A percentile compares a stretch with the other conserved stretches of the same genome.
phyloP scores from a whole-genome alignment of 1,140 invertebrate genomes.

The Lasioglossum albipes region DNA sequence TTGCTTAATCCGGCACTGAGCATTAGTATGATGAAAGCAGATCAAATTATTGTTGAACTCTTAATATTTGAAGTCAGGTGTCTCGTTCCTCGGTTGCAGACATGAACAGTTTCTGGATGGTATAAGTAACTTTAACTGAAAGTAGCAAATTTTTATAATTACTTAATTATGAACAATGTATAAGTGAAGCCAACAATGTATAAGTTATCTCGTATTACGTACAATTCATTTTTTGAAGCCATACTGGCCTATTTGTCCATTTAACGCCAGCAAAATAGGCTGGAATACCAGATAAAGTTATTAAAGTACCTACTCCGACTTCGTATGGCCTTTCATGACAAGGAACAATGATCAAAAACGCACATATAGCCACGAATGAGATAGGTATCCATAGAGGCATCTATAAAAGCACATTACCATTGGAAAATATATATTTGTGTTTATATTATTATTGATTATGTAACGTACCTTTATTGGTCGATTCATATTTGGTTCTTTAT shows the following conservation, averaged over 20 bases:
- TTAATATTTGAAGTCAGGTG: constrained; percentile 5
- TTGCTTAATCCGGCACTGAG: too few relatives aligned
- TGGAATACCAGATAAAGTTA: constrained; percentile 94
- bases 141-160: constrained; percentile 27
- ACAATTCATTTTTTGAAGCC: constrained; percentile 63
- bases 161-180: neutral
- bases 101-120: constrained; percentile 56
- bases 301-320: constrained; percentile 90
- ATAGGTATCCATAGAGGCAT: constrained; percentile 88
- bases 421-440: constrained; percentile 4
- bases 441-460: neutral
- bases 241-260: constrained; percentile 90
- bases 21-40: neutral
- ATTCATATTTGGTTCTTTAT: constrained; percentile 85
- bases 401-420: constrained; percentile 69
- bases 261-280: constrained; percentile 93
- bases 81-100: constrained; percentile 60
- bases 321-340: constrained; percentile 88
- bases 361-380: constrained; percentile 90
- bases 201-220: constrained; percentile 24
- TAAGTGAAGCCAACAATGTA: neutral
- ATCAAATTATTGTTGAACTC: neutral
- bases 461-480: constrained; percentile 85
- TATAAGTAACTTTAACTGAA: constrained; percentile 54
- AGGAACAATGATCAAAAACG: constrained; percentile 91